Conservation (phyloP, 2,888 invertebrate species). For the Lithophane semibrunnea region DNA sequence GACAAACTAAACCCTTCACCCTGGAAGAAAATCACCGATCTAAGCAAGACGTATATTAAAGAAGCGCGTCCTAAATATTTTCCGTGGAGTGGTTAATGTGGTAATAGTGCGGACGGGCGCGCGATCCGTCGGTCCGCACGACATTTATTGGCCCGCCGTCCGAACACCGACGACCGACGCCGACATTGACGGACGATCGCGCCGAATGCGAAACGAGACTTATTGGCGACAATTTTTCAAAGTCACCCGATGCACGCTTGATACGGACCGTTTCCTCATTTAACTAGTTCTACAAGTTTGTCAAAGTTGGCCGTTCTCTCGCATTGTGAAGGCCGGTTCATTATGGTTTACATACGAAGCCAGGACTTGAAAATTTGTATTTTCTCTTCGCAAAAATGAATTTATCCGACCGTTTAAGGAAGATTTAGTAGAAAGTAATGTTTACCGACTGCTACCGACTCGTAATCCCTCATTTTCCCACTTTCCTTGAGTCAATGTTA, state of each 20-base stretch:
- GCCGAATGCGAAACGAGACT: conserved; percentile 83
- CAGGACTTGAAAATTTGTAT: neutral
- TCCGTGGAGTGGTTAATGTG: conserved; percentile 56
- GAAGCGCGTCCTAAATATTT: conserved; percentile 45
- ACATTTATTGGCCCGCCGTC: conserved; percentile 82
- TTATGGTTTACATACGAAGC: conserved; percentile 20
- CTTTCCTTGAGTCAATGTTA: conserved; percentile 59
- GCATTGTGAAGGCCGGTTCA: conserved; percentile 31
- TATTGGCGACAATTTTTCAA: conserved; percentile 87
- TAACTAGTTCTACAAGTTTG: conserved; percentile 72
- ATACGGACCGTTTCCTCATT: conserved; percentile 73
- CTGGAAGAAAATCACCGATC: conserved; percentile 3
- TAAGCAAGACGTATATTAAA: conserved; percentile 30
- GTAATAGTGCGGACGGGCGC: conserved; percentile 61
- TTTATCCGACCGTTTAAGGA: conserved; percentile 32
- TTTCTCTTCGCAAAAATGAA: conserved; percentile 10
- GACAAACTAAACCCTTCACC: conserved; percentile 1
- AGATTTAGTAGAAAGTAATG: conserved; percentile 43
- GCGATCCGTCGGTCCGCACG: conserved; percentile 63
- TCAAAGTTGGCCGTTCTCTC: conserved; percentile 48
- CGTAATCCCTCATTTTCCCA: conserved; percentile 50
- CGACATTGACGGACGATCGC: conserved; percentile 86
- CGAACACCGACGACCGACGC: conserved; percentile 67
- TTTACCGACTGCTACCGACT: conserved; percentile 40
- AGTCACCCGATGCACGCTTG: conserved; percentile 77